phyloP scores from a whole-genome alignment of 2,797 vertebrate species.

The Thamnophis elegans region DNA sequence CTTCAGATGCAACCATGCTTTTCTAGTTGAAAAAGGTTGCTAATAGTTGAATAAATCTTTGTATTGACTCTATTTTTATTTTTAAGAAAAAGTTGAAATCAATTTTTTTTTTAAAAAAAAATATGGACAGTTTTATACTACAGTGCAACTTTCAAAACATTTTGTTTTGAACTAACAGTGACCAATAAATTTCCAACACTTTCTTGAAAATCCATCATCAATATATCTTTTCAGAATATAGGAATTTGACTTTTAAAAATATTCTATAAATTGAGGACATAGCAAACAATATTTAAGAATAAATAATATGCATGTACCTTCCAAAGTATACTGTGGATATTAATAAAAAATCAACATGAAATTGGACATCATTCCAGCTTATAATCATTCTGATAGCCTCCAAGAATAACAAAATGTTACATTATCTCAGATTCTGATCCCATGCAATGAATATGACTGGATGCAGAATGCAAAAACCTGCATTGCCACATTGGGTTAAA shows the following conservation, averaged over 20 bases:
- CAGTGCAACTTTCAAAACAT: not conserved
- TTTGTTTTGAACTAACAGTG: not conserved
- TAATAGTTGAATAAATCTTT: not conserved
- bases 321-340: not conserved
- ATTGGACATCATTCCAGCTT: not conserved
- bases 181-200: not conserved
- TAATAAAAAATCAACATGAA: not conserved
- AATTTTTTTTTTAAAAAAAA: not conserved
- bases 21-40: not conserved
- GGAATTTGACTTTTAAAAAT: not conserved
- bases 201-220: not conserved
- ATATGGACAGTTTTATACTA: not conserved
- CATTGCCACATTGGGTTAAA: not conserved
- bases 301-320: not conserved
- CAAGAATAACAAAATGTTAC: not conserved
- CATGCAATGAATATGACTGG: not conserved
- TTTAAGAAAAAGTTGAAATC: not conserved
- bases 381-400: not conserved
- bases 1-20: not conserved
- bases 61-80: not conserved
- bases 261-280: not conserved
- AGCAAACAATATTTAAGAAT: not conserved
- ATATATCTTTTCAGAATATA: not conserved
- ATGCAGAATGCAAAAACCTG: not conserved
- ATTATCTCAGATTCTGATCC: not conserved